Evolutionary conservation across 2,797 vertebrate genomes (phyloP).

Genomic region (Rhadinocentrus ornatus): DNA sequence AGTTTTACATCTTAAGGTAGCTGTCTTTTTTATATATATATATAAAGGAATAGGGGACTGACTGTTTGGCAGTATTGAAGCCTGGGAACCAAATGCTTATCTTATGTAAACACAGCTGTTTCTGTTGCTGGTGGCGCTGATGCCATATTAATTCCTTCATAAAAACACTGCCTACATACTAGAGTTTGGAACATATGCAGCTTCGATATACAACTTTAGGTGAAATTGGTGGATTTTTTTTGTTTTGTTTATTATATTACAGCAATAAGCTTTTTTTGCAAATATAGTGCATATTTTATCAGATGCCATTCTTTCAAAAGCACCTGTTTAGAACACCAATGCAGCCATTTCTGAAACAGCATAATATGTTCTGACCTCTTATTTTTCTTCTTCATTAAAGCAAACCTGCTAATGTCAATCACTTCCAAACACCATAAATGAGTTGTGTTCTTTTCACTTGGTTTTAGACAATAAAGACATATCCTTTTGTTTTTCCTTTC

Average conservation of each 20-base stretch:
- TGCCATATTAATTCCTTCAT: too few relatives aligned
- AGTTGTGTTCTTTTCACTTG: constrained; percentile 42
- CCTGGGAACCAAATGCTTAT: constrained; percentile 31
- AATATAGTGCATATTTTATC: neutral
- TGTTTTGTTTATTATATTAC: neutral
- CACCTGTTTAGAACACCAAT: neutral
- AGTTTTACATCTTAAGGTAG: constrained; percentile 26
- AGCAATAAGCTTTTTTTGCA: neutral
- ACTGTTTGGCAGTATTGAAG: constrained; percentile 28
- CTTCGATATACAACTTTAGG: neutral
- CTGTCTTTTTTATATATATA: constrained; percentile 19
- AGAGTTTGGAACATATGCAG: neutral
- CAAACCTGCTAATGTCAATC: constrained; percentile 66
- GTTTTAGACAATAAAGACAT: neutral
- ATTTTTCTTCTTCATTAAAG: constrained; percentile 3
- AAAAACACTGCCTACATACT: too few relatives aligned
- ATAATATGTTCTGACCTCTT: too few relatives aligned
- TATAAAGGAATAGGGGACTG: constrained; percentile 28
- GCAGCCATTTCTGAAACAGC: neutral
- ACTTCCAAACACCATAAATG: constrained; percentile 39
- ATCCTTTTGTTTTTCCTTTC: neutral
- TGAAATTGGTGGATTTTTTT: too few relatives aligned
- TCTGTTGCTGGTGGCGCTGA: constrained; percentile 6
- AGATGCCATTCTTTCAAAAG: neutral
- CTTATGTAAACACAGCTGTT: constrained; percentile 66